phyloP scores from a whole-genome alignment of 2,113 vertebrate species.

The Microcebus tavaratra region DNA sequence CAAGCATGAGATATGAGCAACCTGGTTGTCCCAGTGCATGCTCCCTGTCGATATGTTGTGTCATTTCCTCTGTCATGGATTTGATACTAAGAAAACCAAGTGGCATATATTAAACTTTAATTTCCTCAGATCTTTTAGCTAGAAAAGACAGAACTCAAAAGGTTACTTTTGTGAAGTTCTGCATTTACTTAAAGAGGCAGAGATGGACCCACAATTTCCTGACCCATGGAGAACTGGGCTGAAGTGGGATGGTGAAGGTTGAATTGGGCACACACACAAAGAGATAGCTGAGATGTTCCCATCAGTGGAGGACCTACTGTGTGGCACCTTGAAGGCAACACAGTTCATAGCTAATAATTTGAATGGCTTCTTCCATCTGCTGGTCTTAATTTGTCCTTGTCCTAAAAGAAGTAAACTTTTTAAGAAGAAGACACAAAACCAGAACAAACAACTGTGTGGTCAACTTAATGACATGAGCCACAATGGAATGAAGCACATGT shows the following conservation, averaged over 20 bases:
- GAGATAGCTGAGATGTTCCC: background rate
- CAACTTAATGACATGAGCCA: background rate
- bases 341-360: background rate
- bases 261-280: background rate
- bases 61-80: background rate
- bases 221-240: background rate
- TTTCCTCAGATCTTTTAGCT: background rate
- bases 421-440: background rate
- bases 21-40: background rate
- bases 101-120: background rate
- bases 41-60: background rate
- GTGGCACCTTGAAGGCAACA: background rate
- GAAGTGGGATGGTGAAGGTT: background rate
- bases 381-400: background rate
- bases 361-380: background rate
- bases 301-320: background rate
- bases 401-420: background rate
- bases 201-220: background rate
- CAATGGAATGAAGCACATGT: background rate
- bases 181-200: background rate
- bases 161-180: background rate
- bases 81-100: background rate
- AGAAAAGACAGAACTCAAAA: background rate
- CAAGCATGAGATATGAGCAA: background rate
- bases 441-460: background rate